Base-by-base conservation (phyloP, 1,140 invertebrate genomes). In the Drosophila pachea region DNA sequence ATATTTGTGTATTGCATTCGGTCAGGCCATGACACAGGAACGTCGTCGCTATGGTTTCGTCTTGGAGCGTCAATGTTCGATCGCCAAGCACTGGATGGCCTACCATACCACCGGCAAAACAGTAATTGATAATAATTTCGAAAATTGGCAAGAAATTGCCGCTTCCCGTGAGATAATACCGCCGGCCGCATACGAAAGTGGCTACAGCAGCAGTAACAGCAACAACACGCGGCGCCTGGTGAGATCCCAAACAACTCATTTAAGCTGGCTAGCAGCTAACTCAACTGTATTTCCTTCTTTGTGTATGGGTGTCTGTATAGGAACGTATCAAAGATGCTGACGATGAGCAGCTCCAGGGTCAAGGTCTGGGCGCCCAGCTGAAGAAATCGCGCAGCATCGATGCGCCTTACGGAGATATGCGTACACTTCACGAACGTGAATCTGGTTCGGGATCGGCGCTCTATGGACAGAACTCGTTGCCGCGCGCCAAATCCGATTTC, bases 1-100 rank as follows among this genome's bases (percentile, higher is more conserved):
- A 8, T 8, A 14, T 12, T 32, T 54, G 16, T 22, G 22, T 22
- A 22, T 33, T 29, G 5, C 54, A 88, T 33, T 35, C 33, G 5
- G 12, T 12, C 89, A 98, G 96, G 97, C 97, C 40, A 95, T 98
- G 93, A 96, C 96, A 40, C 97, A 98, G 90, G 97, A 98, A 90
- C 92, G 97, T 68, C 92, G 96, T 63, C 93, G 96, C 74, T 98
- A 98, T 89, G 97, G 97, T 48, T 98, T 98, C 89, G 95, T 98
- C 12, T 91, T 98, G 74, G 96, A 98, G 89, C 92, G 96, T 73
- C 95, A 98, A 78, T 97, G 95, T 84, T 96, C 95, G 2, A 91
- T 98, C 47, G 95, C 96, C n/a, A 96, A 97, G 89, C 95, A 98
- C 90, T 96, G 96, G 91, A 92, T 96, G 68, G 95, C 94, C 62